Evolutionary conservation across 2,888 invertebrate genomes (phyloP).

Genomic region (Serripes groenlandicus): DNA sequence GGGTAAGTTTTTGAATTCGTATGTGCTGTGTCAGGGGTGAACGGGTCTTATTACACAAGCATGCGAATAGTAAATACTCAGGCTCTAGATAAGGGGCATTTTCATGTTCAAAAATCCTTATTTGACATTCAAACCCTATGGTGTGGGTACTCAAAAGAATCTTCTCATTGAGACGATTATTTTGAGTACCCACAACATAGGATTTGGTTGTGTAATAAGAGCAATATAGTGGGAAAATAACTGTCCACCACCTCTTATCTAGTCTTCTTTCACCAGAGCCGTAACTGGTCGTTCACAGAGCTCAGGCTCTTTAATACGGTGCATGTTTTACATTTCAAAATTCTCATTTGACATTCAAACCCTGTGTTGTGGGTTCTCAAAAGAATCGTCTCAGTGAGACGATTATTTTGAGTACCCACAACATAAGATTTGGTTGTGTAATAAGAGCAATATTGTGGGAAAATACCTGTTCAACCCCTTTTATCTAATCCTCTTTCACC

Average conservation of each 20-base stretch:
- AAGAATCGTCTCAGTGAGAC: background rate
- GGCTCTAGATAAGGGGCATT: too few relatives aligned
- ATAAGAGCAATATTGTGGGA: background rate
- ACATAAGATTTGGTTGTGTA: background rate
- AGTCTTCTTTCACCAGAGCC: too few relatives aligned
- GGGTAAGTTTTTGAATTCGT: background rate
- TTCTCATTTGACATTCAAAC: too few relatives aligned
- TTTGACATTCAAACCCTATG: background rate
- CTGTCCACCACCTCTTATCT: too few relatives aligned
- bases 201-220: background rate
- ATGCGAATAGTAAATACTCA: background rate
- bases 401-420: background rate
- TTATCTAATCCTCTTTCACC: background rate
- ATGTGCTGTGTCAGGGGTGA: background rate
- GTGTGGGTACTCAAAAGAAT: background rate
- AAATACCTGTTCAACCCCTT: background rate
- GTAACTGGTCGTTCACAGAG: too few relatives aligned
- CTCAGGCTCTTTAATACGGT: too few relatives aligned
- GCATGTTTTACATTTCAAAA: too few relatives aligned
- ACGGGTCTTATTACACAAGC: background rate
- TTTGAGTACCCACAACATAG: background rate
- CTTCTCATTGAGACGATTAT: background rate
- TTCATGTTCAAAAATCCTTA: background rate
- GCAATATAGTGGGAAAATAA: too few relatives aligned
- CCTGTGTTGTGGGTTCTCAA: background rate